Evolutionary conservation across 30 jellyfish, hydroid and myxozoan genomes (phyloP).

Genomic region (Aurelia sp.): DNA sequence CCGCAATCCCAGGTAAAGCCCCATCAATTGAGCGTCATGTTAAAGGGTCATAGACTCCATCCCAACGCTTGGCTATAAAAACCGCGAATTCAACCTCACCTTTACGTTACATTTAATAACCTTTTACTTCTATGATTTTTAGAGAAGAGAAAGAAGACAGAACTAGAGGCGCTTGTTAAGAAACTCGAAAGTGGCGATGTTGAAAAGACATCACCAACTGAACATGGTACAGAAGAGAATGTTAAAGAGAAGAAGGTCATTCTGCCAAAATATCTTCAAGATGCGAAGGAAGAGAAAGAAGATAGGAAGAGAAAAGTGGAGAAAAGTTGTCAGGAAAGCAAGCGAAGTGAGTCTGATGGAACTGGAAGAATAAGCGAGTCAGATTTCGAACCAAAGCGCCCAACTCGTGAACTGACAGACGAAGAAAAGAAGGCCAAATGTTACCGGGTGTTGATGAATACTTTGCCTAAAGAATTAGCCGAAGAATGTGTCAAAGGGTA

Average conservation of each 20-base stretch:
- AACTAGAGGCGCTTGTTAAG: conserved; percentile 31
- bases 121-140: no score
- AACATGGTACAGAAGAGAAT: background rate
- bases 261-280: conserved; percentile 40
- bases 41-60: no score
- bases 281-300: background rate
- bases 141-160: conserved; percentile 29
- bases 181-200: conserved; percentile 18
- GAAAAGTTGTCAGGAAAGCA: background rate
- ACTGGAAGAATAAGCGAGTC: background rate
- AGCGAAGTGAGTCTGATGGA: background rate
- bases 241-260: conserved; percentile 25
- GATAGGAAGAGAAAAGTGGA: background rate
- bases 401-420: conserved; percentile 35
- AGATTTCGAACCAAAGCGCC: conserved; percentile 14
- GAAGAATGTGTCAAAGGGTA: conserved; percentile 37
- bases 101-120: no score
- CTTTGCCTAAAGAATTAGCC: conserved; percentile 59
- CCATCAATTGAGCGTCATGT: no score
- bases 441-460: conserved; percentile 31
- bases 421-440: conserved; percentile 42
- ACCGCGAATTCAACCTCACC: no score
- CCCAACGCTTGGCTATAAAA: no score
- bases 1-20: no score
- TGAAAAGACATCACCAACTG: conserved; percentile 35